Evolutionary conservation across 2,113 vertebrate genomes (phyloP).

Genomic region (Tachycineta bicolor): DNA sequence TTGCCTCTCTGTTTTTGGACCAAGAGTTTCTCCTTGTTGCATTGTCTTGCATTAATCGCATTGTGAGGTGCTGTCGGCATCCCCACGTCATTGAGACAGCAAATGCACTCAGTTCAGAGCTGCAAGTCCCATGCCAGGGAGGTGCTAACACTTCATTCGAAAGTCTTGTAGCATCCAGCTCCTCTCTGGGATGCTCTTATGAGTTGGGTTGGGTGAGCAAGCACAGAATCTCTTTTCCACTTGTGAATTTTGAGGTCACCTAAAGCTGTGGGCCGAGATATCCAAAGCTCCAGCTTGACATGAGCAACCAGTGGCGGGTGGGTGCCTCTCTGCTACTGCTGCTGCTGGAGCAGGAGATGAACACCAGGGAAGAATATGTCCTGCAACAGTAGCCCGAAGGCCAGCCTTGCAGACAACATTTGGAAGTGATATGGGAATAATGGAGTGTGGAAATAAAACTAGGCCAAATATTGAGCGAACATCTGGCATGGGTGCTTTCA

Average conservation of each 20-base stretch:
- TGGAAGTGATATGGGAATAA: background rate
- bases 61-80: background rate
- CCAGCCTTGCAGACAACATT: background rate
- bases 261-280: background rate
- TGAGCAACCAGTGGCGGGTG: background rate
- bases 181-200: background rate
- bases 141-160: background rate
- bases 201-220: background rate
- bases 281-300: background rate
- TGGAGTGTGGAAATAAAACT: background rate
- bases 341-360: background rate
- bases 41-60: background rate
- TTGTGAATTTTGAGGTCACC: background rate
- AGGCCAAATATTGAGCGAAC: background rate
- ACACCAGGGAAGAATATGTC: rapidly evolving
- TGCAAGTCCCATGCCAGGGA: background rate
- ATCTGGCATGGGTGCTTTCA: constrained; percentile 45
- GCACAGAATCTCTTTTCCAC: background rate
- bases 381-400: background rate
- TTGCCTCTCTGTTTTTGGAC: background rate
- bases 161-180: background rate
- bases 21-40: background rate
- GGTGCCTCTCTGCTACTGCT: background rate
- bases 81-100: rapidly evolving
- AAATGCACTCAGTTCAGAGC: background rate